Base-by-base conservation (phyloP, 2,888 invertebrate genomes). In the Aphidoletes aphidimyza region DNA sequence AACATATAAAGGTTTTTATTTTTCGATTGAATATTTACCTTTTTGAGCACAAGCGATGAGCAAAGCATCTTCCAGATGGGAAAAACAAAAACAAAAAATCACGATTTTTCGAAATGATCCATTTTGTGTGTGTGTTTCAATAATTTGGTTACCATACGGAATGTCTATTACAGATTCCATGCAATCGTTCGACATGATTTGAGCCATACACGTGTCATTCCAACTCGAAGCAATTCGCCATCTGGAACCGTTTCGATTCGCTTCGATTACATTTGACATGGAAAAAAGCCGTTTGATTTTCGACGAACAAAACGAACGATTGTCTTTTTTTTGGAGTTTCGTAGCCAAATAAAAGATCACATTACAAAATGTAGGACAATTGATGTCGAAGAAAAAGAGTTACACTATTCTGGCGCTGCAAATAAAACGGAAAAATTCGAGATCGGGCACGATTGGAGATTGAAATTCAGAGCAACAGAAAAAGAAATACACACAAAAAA, bases 261-360 rank as follows among this genome's bases (percentile, higher is more conserved):
- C 30, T 69, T 69, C 69, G 69, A 69, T 69, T 69, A 34, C 69
- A 69, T 26, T 69, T 69, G 69, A 69, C 69, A 69, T 69, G 69
- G 34, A 69, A 69, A 69, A 69, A 69, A 30, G 69, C 34, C 69
- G 34, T 69, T 54, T 69, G 30, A 30, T 30, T 69, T 69, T n/a
- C n/a, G n/a, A n/a, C 69, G n/a, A 69, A 69, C 69, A 69, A 69
- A 69, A 9, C 26, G 2, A 69, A 0, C 17, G 69, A 69, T 69
- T 69, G 69, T 69, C 69, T 69, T 30, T 6, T 42, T 14, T 42
- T 42, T 6, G 42, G 17, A 14, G 69, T 17, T 69, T 69, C 14
- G n/a, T 69, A 9, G 30, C 30, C 30, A 69, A 5, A 69, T 69
- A 69, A 69, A 30, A 69, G 69, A 69, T 69, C 69, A 34, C 69